Base-by-base conservation (phyloP, 2,888 invertebrate genomes). In the Limnephilus auricula region DNA sequence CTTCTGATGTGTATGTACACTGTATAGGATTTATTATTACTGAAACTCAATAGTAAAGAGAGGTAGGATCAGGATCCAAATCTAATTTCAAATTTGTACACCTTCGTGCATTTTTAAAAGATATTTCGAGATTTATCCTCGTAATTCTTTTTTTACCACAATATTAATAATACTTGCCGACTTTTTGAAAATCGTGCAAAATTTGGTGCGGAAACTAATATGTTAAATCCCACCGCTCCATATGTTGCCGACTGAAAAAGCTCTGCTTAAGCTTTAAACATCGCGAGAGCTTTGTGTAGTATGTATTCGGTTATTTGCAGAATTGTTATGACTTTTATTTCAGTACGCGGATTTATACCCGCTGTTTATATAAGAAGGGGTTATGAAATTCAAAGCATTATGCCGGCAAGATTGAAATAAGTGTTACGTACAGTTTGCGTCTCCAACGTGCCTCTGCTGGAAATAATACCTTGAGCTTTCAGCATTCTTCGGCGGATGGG, bases 311-410 rank as follows among this genome's bases (percentile, higher is more conserved):
- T 89, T 89, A 89, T 89, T 89, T 89, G 37, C 80, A 80, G 80
- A 89, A 89, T 80, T 89, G 80, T 89, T 80, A 80, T 89, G 89
- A 89, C 80, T 40, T 79, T 89, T 89, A 89, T 89, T 89, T 89
- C 40, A 80, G 89, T 80, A 45, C 89, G 18, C 40, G 79, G 89
- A 79, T 89, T 89, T 89, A 89, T 89, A 13, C 40, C 31, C 79
- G 89, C 89, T 80, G 30, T 89, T 18, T 45, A 18, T 40, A 89
- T 80, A 80, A 30, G n/a, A 80, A 45, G 88, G n/a, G 89, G 89
- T 89, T 79, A 80, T 79, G 40, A 79, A 89, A 89, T 89, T 89
- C 40, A 25, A 40, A 15, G 30, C 37, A 78, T 88, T 32, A 65
- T 78, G 2, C 37, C 40, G 34, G 87, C n/a, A 37, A 88, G 37